Evolutionary conservation across 2,888 invertebrate species (phyloP), one percentile per base, ranked within the genome.

Genomic region (Galerucella nymphaeae): DNA sequence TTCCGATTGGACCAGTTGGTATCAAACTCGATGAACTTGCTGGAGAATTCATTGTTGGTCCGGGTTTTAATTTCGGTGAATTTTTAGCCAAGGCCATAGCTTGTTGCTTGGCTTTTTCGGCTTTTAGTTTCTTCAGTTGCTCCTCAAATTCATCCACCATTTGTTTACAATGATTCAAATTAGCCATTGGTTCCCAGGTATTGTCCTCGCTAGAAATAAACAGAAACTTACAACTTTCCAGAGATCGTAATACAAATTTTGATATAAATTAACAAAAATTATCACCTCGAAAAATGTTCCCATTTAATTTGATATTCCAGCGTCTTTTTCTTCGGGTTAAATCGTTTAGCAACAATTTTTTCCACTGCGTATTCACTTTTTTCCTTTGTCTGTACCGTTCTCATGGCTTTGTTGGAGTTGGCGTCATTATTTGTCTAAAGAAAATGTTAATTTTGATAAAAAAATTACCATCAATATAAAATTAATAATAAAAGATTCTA

Each of bases 281-380:
- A 55, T 58, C 66, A 77, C 91, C 93, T 92, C 30, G 92, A 89
- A 80, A 92, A 93, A 63, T 93, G 93, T 83, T 95, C 94, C 95
- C 95, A 96, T 85, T 95, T 96, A 65, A 96, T 90, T 81, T 95
- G 88, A 86, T 95, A 96, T 86, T 95, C 95, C 78, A 93, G 93
- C 81, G 92, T 92, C 84, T 93, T 93, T 79, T 87, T 88, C 16
- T 92, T 89, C 9, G 94, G 93, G 88, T 95, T 95, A 85, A 93
- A 94, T 58, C 95, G 89, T 86, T 95, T 94, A 42, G 94, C 94
- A 62, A 95, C 89, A 75, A 96, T 95, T 87, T 93, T 94, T 85
- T 95, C 95, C 0, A 95, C 94, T 0, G 90, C 90, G 83, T 90
- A 93, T 84, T 95, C 94, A 13, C 90, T 86, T 77, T 88, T 70